Conservation (phyloP, 2,113 vertebrate genomes). For the Pluvianellus socialis region DNA sequence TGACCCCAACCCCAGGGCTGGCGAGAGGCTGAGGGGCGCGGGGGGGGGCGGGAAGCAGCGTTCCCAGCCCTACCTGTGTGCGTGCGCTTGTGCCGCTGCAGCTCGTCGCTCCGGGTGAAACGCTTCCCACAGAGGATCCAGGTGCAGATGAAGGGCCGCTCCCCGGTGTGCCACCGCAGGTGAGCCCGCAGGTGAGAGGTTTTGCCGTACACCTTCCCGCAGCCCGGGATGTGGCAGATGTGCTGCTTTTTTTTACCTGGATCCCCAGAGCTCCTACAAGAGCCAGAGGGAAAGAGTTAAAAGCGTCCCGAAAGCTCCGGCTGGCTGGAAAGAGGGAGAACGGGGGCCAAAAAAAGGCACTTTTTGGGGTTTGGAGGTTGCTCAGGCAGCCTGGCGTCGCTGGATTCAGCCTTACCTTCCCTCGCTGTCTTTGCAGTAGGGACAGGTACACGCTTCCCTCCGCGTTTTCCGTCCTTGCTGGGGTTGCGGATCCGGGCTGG, state of each 20-base stretch:
- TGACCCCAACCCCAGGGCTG: no score
- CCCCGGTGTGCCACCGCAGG: constrained; percentile 96
- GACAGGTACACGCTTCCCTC: constrained; percentile 93
- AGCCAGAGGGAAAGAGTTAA: no score
- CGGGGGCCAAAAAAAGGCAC: rapidly evolving
- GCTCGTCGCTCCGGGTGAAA: constrained; percentile 93
- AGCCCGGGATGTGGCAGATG: constrained; percentile 93
- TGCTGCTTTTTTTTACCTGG: constrained; percentile 97
- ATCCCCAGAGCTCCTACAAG: constrained; percentile 77
- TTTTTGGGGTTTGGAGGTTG: background rate
- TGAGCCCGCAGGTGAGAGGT: constrained; percentile 94
- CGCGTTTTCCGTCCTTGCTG: constrained; percentile 86
- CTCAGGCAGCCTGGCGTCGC: background rate
- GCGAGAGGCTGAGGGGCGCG: no score
- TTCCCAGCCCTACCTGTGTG: constrained; percentile 83
- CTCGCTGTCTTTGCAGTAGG: constrained; percentile 96
- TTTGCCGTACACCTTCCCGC: constrained; percentile 95
- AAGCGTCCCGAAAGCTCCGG: no score
- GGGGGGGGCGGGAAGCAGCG: no score
- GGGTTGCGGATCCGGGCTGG: constrained; percentile 81
- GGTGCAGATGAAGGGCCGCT: constrained; percentile 90
- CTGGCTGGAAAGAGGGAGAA: background rate
- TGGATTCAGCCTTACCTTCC: constrained; percentile 75
- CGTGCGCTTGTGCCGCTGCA: constrained; percentile 95
- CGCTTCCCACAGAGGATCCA: constrained; percentile 96